Evolutionary conservation across 2,113 vertebrate species (phyloP).

Genomic region (Callipepla californica): DNA sequence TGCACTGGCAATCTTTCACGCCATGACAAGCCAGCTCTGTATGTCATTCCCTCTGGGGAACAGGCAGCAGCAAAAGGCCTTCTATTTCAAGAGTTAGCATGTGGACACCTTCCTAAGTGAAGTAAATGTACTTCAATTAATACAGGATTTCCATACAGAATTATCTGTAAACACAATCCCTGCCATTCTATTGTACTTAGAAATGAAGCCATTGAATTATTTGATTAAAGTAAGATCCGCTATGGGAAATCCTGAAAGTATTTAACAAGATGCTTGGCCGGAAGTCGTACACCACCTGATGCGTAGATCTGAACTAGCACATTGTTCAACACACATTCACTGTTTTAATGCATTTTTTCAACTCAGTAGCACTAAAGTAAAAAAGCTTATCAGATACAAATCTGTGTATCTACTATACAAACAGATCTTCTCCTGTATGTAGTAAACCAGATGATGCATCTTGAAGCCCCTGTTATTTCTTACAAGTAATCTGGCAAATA

Average conservation of each 20-base stretch:
- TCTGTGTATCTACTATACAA: neutral
- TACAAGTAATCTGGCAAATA: neutral
- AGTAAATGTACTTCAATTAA: constrained; percentile 55
- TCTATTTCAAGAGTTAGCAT: constrained; percentile 48
- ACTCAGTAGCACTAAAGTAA: neutral
- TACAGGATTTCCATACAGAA: constrained; percentile 67
- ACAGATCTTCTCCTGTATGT: neutral
- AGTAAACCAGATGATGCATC: neutral
- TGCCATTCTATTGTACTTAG: constrained; percentile 70
- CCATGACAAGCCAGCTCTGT: neutral
- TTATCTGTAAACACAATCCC: constrained; percentile 68
- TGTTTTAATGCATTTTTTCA: neutral
- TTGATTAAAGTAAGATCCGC: constrained; percentile 70
- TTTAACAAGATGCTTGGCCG: constrained; percentile 63
- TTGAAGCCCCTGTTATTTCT: neutral
- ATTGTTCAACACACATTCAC: neutral
- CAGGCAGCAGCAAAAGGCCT: neutral
- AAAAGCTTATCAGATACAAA: neutral
- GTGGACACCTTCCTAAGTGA: constrained; percentile 33
- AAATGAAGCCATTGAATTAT: constrained; percentile 67
- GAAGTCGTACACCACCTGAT: neutral
- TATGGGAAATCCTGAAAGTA: constrained; percentile 70
- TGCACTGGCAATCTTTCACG: neutral
- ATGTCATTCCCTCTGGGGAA: neutral
- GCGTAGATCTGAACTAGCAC: neutral